phyloP scores from a whole-genome alignment of 2,888 invertebrate species.

The Ecdyonurus torrentis region DNA sequence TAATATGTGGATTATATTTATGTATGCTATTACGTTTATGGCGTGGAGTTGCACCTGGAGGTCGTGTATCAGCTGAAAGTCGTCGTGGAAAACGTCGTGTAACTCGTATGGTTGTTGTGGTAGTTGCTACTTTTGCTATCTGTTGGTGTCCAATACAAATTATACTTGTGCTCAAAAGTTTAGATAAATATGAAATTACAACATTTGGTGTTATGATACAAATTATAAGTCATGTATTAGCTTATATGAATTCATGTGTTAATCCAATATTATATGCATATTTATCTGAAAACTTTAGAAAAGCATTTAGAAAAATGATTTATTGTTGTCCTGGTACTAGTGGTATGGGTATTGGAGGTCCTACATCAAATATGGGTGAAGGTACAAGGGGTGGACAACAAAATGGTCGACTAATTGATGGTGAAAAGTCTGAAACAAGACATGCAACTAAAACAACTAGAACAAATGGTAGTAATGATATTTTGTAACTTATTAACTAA shows the following conservation, averaged over 20 bases:
- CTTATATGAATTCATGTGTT: slow-evolving; percentile 88
- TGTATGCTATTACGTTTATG: slow-evolving; percentile 77
- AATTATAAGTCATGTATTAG: slow-evolving; percentile 61
- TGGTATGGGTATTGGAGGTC: slow-evolving; percentile 6
- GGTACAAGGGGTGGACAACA: background rate
- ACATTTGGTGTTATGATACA: slow-evolving; percentile 33
- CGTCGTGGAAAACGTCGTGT: slow-evolving; percentile 73
- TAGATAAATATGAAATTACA: slow-evolving; percentile 15
- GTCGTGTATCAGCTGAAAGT: slow-evolving; percentile 62
- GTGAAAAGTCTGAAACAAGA: slow-evolving; percentile 5
- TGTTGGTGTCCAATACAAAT: slow-evolving; percentile 94
- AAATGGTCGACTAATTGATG: slow-evolving; percentile 5
- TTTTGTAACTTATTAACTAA: slow-evolving; percentile 25
- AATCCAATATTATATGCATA: slow-evolving; percentile 91
- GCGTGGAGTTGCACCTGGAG: slow-evolving; percentile 62
- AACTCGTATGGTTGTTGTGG: slow-evolving; percentile 80
- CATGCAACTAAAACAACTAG: slow-evolving; percentile 44
- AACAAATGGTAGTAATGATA: slow-evolving; percentile 46
- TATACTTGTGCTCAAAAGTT: slow-evolving; percentile 26
- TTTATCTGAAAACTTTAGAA: slow-evolving; percentile 83
- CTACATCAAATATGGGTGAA: slow-evolving; percentile 8
- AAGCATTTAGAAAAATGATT: slow-evolving; percentile 60
- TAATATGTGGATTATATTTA: slow-evolving; percentile 76
- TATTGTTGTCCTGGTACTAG: slow-evolving; percentile 15
- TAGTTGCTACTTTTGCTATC: slow-evolving; percentile 79